Base-by-base conservation (phyloP, 2,888 invertebrate genomes). In the Leptogaster cylindrica region DNA sequence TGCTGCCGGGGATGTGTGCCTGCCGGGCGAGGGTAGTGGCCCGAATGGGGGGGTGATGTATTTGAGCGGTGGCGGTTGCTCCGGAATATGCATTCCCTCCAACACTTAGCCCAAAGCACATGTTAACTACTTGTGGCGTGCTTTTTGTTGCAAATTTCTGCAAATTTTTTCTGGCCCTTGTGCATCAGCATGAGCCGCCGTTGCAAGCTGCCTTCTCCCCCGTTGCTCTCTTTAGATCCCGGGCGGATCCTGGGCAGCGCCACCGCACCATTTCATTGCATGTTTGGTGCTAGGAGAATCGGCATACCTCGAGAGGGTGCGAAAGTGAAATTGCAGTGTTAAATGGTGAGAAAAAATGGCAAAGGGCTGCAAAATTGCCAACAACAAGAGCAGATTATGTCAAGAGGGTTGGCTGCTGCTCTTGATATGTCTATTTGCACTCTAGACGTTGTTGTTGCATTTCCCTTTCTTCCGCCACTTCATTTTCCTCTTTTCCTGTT, bases 51-150 rank as follows among this genome's bases (percentile, higher is more conserved):
- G 16, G 18, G 16, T 20, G n/a, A 16, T 33, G 18, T 5, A 14
- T 28, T 25, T 50, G 55, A 12, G 36, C 23, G 7, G 20, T n/a
- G 33, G 36, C n/a, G 36, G 10, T 20, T 33, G 28, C 36, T 55
- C 52, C 27, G 25, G 39, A 44, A 61, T 61, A 27, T 65, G 65
- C 65, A 65, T 36, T 50, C n/a, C 31, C 50, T 33, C 36, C 65
- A 39, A 65, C 65, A 65, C 65, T 65, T 65, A 23, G 50, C 50
- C 50, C 50, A 20, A 51, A 65, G 65, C 65, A 65, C 50, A 65
- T 65, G 65, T 65, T 65, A 65, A 65, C 65, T 65, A 65, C 50
- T 65, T 65, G 39, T 23, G 50, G 65, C 48, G 50, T 64, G 48
- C 48, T 64, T 64, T 64, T 33, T 64, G 64, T 64, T 64, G 48